Evolutionary conservation across 2,113 vertebrate species (phyloP).

Genomic region (mouse (Mus musculus)): DNA sequence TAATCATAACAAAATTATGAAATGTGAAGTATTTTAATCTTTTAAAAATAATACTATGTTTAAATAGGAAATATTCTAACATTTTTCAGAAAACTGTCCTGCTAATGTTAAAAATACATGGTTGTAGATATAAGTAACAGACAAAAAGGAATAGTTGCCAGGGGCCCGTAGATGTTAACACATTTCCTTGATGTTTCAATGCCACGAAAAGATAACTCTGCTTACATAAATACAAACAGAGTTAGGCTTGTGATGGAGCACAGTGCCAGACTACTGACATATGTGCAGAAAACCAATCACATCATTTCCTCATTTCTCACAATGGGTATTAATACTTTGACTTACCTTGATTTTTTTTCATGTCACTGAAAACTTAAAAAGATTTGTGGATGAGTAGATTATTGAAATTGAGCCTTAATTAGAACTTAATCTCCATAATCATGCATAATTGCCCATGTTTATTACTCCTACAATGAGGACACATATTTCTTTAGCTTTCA

Average conservation of each 20-base stretch:
- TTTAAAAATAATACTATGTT: neutral
- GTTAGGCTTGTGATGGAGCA: neutral
- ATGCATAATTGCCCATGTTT: conserved; percentile 86
- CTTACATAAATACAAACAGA: neutral
- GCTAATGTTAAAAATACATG: neutral
- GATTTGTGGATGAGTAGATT: conserved; percentile 81
- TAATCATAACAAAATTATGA: conserved; percentile 42
- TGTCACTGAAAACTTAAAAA: conserved; percentile 80
- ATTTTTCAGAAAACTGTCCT: neutral
- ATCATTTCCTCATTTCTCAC: conserved; percentile 58
- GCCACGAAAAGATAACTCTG: neutral
- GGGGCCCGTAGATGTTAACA: conserved; percentile 28
- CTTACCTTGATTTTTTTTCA: conserved; percentile 82
- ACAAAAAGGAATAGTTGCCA: neutral
- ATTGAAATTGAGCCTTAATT: conserved; percentile 86
- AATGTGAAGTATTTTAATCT: neutral
- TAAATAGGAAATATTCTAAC: conserved; percentile 17
- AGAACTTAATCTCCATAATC: conserved; percentile 87
- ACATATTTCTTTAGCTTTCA: conserved; percentile 83
- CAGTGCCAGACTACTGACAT: neutral
- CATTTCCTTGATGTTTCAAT: neutral
- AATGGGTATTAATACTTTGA: conserved; percentile 58
- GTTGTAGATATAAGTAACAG: conserved; percentile 14
- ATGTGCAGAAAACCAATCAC: conserved; percentile 44
- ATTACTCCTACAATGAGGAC: conserved; percentile 80